These are phyloP conservation scores for Clunio marinus DNA, from an alignment of 2,888 invertebrate genomes.

Conservation along the genomic window DNA sequence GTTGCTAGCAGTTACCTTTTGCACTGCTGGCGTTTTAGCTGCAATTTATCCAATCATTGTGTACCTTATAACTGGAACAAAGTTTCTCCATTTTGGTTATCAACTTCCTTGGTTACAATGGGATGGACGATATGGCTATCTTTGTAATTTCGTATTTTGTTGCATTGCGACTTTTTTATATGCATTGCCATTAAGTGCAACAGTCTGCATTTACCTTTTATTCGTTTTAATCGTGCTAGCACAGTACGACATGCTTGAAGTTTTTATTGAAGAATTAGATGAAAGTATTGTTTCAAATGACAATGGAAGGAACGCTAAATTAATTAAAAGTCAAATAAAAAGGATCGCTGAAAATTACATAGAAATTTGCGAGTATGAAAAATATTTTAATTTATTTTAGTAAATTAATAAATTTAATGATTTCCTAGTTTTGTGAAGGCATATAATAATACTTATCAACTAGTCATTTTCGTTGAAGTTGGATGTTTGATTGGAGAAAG, in stretches of 20 bases:
- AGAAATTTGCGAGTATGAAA: background rate
- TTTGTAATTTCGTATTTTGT: background rate
- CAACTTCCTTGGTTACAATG: background rate
- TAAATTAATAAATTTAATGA: background rate
- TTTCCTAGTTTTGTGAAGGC: background rate
- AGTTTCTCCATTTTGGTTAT: background rate
- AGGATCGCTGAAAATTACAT: background rate
- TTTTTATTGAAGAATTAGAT: background rate
- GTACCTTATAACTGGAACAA: background rate
- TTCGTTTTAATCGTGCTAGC: background rate
- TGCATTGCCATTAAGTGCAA: background rate
- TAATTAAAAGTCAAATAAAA: background rate
- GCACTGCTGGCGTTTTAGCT: background rate
- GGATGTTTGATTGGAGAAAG: background rate
- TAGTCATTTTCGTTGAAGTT: background rate
- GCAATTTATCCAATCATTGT: background rate
- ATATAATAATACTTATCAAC: background rate
- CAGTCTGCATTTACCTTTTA: background rate
- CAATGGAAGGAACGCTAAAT: background rate
- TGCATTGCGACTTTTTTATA: background rate
- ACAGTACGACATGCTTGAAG: background rate
- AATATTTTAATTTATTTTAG: background rate
- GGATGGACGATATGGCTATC: background rate
- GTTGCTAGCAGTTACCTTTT: background rate
- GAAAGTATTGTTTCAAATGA: background rate